Evolutionary conservation across 2,888 invertebrate species (phyloP), one percentile per base, ranked within the genome.

Genomic region (Mallateleia sp.): DNA sequence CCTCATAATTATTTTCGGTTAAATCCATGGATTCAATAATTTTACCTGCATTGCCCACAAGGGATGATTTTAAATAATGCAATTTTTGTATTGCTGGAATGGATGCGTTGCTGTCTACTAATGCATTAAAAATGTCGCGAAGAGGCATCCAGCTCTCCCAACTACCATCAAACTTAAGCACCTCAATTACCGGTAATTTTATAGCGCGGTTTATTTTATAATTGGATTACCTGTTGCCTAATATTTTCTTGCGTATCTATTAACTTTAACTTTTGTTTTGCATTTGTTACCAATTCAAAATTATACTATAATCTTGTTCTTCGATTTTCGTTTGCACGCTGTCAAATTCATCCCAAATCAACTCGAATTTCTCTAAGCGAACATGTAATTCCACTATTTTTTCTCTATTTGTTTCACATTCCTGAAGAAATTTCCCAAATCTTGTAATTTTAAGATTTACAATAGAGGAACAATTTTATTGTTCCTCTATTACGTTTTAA

Each of bases 131-230:
- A n/a, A n/a, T n/a, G n/a, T n/a, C n/a, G n/a, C n/a, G n/a, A n/a
- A n/a, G n/a, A n/a, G 66, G 20, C 11, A 85, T 28, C 89, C 87
- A 88, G 28, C 54, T 45, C 11, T 85, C 83, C 47, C 67, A 87
- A 15, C n/a, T n/a, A n/a, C n/a, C n/a, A n/a, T n/a, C n/a, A n/a
- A n/a, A n/a, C n/a, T n/a, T n/a, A n/a, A n/a, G n/a, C n/a, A n/a
- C n/a, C n/a, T n/a, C n/a, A n/a, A n/a, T n/a, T 32, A 22, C 45
- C 0, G 88, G 83, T 28, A 85, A 42, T 45, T 71, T 54, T 15
- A 42, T 20, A 34, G n/a, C 9, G 47, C 20, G n/a, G n/a, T n/a
- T n/a, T 24, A 4, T 54, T 24, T 11, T 7, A 4, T 15, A 3
- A 1, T 24, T 54, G 25, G 11, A 14, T 25, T 14, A n/a, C n/a